Evolutionary conservation across 2,113 vertebrate genomes (phyloP), one percentile per base, ranked within the genome.

Genomic region (Charina bottae): DNA sequence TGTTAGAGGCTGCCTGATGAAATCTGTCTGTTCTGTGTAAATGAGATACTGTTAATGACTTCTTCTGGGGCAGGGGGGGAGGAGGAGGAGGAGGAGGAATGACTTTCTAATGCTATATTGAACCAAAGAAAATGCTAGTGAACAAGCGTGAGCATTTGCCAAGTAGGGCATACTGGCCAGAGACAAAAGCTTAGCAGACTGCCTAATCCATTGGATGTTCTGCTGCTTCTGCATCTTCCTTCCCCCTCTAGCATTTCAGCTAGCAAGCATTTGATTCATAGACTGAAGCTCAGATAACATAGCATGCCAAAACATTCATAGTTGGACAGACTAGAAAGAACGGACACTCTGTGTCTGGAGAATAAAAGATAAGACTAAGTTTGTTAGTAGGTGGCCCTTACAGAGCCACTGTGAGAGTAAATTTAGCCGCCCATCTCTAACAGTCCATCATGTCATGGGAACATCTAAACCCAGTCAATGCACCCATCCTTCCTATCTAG

Each of bases 201-300:
- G 83, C 24, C 33, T 95, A 94, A 96, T 94, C 85, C 84, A 2
- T 6, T 94, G 92, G 53, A 42, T 93, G 10, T 58, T 72, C 53
- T 83, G 83, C 72, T 68, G 72, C 83, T 85, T 13, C 62, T 21
- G 42, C 78, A 37, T 64, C 72, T 92, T 33, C 49, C 49, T n/a
- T 42, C 10, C 24, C 90, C 21, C 85, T 12, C 1, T 17, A 59
- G 42, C 19, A 24, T 6, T 0, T 46, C 87, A 54, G 58, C 46
- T 60, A 90, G 17, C 91, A 95, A 93, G 93, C 93, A 93, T 84
- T 53, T 85, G 87, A 37, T 19, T 1, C 23, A n/a, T 58, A 56
- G 24, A n/a, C 33, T 42, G 49, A 23, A 37, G 6, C 26, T 58
- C 88, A 4, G 56, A 2, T 2, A 4, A 37, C 12, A 6, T 13